These are phyloP conservation scores for Adineta ricciae DNA, from an alignment of 2,888 invertebrate species.

Conservation along the genomic window DNA sequence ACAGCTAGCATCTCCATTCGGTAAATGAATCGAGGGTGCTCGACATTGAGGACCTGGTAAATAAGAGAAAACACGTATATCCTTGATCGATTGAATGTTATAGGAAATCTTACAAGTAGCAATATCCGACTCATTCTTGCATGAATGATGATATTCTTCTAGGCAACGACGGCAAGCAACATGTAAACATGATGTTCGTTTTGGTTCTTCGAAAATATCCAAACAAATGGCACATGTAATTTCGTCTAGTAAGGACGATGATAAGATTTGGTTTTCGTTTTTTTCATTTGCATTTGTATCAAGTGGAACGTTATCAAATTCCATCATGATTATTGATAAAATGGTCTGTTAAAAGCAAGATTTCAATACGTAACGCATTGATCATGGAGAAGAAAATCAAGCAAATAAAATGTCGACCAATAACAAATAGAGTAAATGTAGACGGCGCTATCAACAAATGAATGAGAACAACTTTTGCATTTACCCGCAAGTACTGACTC, in stretches of 20 bases:
- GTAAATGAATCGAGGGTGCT: neutral
- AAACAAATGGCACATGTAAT: conserved; percentile 10
- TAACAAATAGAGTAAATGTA: neutral
- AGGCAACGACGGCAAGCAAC: neutral
- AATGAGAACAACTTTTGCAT: neutral
- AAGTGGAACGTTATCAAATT: neutral
- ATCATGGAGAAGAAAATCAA: neutral
- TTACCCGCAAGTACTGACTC: no score
- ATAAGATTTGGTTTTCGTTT: neutral
- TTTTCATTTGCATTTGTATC: neutral
- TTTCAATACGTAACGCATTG: neutral
- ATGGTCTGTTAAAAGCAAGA: neutral
- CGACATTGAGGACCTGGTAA: neutral
- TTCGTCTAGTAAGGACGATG: neutral
- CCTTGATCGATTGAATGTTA: neutral
- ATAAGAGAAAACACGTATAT: no score
- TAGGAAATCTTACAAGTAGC: neutral
- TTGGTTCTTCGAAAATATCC: conserved; percentile 4
- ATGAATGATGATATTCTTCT: conserved; percentile 5
- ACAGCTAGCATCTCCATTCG: neutral
- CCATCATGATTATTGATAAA: neutral
- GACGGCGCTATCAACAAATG: neutral
- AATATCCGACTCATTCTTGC: conserved; percentile 3
- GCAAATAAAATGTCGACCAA: neutral
- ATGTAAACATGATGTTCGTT: conserved; percentile 16